Conservation (phyloP, 2,888 invertebrate genomes). For the Nomada fabriciana region DNA sequence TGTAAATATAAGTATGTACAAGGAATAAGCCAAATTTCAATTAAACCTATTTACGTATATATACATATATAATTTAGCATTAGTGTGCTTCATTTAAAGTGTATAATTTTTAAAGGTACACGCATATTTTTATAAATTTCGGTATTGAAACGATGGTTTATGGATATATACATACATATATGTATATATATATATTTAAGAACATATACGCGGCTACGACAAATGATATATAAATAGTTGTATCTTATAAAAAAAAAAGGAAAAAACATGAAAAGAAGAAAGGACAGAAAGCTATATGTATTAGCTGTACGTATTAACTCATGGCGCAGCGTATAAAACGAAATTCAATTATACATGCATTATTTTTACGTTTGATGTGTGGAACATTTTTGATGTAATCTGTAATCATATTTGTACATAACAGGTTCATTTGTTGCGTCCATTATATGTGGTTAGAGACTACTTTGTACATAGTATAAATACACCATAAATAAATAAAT, state of each 20-base stretch:
- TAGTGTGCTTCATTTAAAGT: slow-evolving; percentile 50
- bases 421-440: slow-evolving; percentile 78
- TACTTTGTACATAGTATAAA: slow-evolving; percentile 82
- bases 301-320: slow-evolving; percentile 48
- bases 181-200: slow-evolving; percentile 24
- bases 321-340: slow-evolving; percentile 44
- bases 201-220: slow-evolving; percentile 58
- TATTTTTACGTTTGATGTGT: slow-evolving; percentile 67
- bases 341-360: slow-evolving; percentile 48
- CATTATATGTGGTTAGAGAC: slow-evolving; percentile 75
- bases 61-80: slow-evolving; percentile 48
- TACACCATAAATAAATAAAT: slow-evolving; percentile 67
- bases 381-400: slow-evolving; percentile 78
- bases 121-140: slow-evolving; percentile 81
- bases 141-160: slow-evolving; percentile 72
- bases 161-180: slow-evolving; percentile 32
- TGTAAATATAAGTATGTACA: not conserved
- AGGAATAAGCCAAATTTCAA: slow-evolving; percentile 29
- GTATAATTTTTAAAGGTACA: slow-evolving; percentile 61
- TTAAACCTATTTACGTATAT: slow-evolving; percentile 29
- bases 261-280: slow-evolving; percentile 24
- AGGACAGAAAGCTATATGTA: slow-evolving; percentile 39
- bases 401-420: slow-evolving; percentile 81
- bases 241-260: slow-evolving; percentile 29
- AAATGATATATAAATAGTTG: slow-evolving; percentile 39